These are phyloP conservation scores for Cossypha polioptera DNA, from an alignment of 2,797 vertebrate species.

Conservation along the genomic window DNA sequence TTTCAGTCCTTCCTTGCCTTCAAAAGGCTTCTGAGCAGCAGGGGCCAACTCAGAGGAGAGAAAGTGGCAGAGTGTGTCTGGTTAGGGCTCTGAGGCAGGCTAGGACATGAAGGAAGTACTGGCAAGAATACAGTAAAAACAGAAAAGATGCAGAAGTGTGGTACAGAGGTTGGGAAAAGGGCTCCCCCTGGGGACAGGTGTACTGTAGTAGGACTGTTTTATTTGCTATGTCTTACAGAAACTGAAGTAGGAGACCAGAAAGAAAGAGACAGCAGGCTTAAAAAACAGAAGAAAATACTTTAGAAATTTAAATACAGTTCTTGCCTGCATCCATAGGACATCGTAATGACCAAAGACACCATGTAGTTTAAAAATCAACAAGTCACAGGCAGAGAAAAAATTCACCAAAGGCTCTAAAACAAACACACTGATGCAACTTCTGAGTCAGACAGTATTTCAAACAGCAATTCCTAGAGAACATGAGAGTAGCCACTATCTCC, in stretches of 20 bases:
- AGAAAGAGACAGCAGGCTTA: not conserved
- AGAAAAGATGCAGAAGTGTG: not conserved
- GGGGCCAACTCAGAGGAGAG: not conserved
- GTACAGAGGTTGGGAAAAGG: not conserved
- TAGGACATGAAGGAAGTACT: not conserved
- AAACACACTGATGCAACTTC: not conserved
- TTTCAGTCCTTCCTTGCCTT: not conserved
- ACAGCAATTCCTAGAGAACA: not conserved
- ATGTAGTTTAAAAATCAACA: not conserved
- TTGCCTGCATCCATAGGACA: not conserved
- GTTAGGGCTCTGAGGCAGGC: not conserved
- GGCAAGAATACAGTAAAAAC: not conserved
- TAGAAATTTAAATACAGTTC: not conserved
- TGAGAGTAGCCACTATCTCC: not conserved
- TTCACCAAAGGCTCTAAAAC: not conserved
- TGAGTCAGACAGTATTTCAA: not conserved
- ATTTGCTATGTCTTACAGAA: not conserved
- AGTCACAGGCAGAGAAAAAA: not conserved
- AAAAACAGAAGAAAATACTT: not conserved
- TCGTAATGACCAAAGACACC: not conserved
- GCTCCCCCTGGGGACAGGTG: fast-evolving
- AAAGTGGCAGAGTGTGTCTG: not conserved
- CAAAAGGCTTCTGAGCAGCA: not conserved
- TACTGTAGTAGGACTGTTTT: not conserved
- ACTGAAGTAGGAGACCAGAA: not conserved